phyloP scores from a whole-genome alignment of 2,888 invertebrate species.

The Acanthosoma haemorrhoidale region DNA sequence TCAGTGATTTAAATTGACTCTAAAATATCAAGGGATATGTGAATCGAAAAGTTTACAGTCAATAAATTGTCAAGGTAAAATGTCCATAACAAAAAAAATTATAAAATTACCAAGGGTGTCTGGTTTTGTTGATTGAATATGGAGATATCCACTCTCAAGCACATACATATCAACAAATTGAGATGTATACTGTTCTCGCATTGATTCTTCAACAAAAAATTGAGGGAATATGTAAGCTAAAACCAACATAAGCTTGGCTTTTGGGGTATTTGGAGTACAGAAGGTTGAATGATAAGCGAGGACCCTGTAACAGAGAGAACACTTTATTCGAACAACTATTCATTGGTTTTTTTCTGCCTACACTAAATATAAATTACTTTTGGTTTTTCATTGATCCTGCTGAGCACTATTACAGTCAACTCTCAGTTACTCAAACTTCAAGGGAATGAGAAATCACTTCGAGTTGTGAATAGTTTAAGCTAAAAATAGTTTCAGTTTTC shows the following conservation, averaged over 20 bases:
- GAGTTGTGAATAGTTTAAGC: not conserved
- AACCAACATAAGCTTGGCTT: slow-evolving; percentile 42
- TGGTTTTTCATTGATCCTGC: no score
- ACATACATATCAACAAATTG: slow-evolving; percentile 37
- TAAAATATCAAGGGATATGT: no score
- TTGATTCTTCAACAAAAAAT: slow-evolving; percentile 52
- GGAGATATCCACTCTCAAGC: slow-evolving; percentile 59
- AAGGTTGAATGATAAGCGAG: slow-evolving; percentile 62
- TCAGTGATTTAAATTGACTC: no score
- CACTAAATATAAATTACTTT: no score
- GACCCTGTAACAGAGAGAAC: slow-evolving; percentile 47
- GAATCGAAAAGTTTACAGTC: no score
- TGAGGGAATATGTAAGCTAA: slow-evolving; percentile 55
- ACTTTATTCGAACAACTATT: no score
- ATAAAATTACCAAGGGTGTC: slow-evolving; percentile 68
- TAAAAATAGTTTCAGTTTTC: not conserved
- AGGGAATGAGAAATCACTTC: not conserved
- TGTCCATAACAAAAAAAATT: no score
- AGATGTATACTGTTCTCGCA: slow-evolving; percentile 40
- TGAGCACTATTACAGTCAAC: not conserved
- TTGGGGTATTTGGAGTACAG: slow-evolving; percentile 47
- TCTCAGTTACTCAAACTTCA: not conserved
- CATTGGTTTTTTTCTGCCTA: no score
- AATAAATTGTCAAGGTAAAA: no score
- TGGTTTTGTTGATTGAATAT: slow-evolving; percentile 81